Percentiles rank a stretch among this genome's conserved stretches.
phyloP scores from a whole-genome alignment of 2,113 vertebrate species.

The Bettongia penicillata region DNA sequence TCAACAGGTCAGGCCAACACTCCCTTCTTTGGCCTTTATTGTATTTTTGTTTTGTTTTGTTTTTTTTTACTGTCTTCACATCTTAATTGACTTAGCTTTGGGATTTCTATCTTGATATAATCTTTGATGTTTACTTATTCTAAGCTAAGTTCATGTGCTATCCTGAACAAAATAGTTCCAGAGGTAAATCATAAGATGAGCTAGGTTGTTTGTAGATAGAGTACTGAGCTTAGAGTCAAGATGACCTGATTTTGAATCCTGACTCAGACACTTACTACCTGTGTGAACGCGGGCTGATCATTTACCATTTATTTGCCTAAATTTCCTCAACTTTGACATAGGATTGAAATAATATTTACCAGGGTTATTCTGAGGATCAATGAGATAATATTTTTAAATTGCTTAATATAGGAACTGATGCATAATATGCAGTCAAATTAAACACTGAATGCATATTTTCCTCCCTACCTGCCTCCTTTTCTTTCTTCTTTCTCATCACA shows the following conservation, averaged over 20 bases:
- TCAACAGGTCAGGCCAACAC: neutral
- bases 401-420: neutral
- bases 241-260: neutral
- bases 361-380: neutral
- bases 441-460: neutral
- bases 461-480: neutral
- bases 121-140: neutral
- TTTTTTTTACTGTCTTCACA: neutral
- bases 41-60: neutral
- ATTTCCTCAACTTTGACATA: neutral
- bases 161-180: neutral
- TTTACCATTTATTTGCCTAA: neutral
- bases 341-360: neutral
- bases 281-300: neutral
- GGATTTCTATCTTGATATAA: neutral
- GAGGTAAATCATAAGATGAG: neutral
- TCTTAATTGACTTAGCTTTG: neutral
- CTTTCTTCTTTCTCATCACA: neutral
- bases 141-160: neutral
- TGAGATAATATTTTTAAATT: neutral
- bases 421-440: neutral
- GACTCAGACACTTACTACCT: neutral
- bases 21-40: neutral
- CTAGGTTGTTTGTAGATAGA: neutral
- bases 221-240: neutral